Percentiles rank a stretch among this genome's conserved stretches.
phyloP scores from a whole-genome alignment of 1,140 invertebrate genomes.

The Tetramorium alpestre region DNA sequence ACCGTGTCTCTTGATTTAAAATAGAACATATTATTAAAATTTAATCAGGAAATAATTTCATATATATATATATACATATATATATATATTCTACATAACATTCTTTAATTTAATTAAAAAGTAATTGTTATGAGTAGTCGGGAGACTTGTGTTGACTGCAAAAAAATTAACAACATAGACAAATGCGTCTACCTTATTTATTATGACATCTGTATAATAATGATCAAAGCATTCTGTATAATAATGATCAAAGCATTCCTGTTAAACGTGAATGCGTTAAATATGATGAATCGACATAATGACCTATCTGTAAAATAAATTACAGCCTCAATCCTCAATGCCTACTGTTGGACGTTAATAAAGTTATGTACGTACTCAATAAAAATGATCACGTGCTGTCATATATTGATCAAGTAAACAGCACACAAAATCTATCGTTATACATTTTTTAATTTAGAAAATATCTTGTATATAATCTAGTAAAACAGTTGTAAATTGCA shows the following conservation, averaged over 20 bases:
- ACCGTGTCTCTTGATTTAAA: not conserved
- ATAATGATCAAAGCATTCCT: not conserved
- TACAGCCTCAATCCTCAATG: not conserved
- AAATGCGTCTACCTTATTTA: not conserved
- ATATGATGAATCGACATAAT: not conserved
- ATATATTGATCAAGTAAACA: not conserved
- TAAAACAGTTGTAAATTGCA: not conserved
- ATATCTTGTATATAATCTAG: not conserved
- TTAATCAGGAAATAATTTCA: not conserved
- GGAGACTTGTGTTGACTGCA: not conserved
- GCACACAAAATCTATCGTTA: not conserved
- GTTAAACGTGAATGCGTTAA: not conserved
- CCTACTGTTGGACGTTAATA: not conserved
- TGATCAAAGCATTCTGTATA: not conserved
- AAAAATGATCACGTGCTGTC: not conserved
- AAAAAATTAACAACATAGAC: not conserved
- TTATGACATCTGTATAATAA: slow-evolving; percentile 6
- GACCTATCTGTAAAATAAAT: not conserved
- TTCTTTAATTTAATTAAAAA: slow-evolving; percentile 17
- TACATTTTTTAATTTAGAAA: not conserved
- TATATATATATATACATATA: not conserved
- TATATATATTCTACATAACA: not conserved
- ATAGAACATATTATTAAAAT: not conserved
- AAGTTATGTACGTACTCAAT: not conserved
- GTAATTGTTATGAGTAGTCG: not conserved